These are phyloP conservation scores for Prolemur simus DNA, from an alignment of 2,113 vertebrate genomes.

Conservation along the genomic window DNA sequence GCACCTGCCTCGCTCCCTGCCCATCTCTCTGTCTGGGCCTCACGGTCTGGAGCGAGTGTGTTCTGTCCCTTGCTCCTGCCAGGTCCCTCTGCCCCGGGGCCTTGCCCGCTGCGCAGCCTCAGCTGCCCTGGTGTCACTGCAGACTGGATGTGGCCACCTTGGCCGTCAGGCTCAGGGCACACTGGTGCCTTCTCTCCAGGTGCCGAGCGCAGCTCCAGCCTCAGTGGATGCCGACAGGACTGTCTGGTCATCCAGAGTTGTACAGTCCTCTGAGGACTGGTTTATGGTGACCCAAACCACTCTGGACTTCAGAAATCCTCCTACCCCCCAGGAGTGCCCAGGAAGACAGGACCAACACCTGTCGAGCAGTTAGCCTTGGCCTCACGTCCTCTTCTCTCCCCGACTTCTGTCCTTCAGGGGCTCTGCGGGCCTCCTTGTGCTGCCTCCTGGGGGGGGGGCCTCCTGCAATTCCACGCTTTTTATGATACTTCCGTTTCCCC, in stretches of 20 bases:
- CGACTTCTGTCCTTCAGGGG: background rate
- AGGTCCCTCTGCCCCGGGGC: no score
- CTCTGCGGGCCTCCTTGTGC: background rate
- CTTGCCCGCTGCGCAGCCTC: background rate
- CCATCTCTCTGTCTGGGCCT: background rate
- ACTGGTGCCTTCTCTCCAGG: background rate
- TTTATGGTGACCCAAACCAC: background rate
- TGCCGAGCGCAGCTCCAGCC: background rate
- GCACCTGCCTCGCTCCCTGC: background rate
- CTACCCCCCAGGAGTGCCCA: background rate
- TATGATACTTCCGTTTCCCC: background rate
- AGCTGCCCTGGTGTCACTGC: background rate
- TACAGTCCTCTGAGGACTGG: background rate
- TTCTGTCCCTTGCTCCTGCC: background rate
- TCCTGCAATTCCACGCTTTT: background rate
- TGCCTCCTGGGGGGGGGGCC: background rate
- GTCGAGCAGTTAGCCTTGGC: background rate
- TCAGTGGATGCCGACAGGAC: background rate
- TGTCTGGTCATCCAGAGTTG: background rate
- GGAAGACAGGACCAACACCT: background rate
- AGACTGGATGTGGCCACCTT: background rate
- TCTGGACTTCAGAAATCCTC: background rate
- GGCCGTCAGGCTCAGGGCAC: background rate
- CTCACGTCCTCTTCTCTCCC: background rate
- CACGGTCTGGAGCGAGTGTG: background rate